Base-by-base conservation (phyloP, 2,888 invertebrate genomes). In the Molanna angustata region DNA sequence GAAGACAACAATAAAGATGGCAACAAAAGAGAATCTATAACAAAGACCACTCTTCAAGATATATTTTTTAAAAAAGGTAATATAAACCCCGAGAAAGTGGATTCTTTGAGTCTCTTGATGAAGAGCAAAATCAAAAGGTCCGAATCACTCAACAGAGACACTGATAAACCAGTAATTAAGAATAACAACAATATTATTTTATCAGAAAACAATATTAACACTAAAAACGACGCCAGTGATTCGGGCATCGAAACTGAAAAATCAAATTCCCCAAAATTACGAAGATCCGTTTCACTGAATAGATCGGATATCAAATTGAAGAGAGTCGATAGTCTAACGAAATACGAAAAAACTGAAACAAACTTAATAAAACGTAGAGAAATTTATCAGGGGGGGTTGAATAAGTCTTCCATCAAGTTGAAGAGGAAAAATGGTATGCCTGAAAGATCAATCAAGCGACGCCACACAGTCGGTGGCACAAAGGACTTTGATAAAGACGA, bases 381-480 rank as follows among this genome's bases (percentile, higher is more conserved):
- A 63, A 55, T 59, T 47, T 64, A 66, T 17, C 64, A 66, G 21
- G 69, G 73, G 47, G 71, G 74, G 61, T 70, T 74, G 44, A 66
- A 65, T 47, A 73, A 73, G 67, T 79, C 80, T 62, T 73, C 76
- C 61, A 80, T 81, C 47, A 86, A 86, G 67, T 71, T 85, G 52
- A 87, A 88, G 70, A 73, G 87, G 60, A 87, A 87, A 71, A 86
- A 85, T 69, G 87, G 86, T 56, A 85, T 83, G 85, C 85, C 84
- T n/a, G 86, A 86, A 69, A 75, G 86, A 60, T 88, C 89, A 58
- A 90, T 92, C 64, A 92, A 92, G 71, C 81, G 94, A 37, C 80
- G 94, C 20, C 94, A 94, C 73, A 94, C 94, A 0, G 93, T 94
- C 6, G 94, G 94, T 57, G 94, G 94, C 49, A 90, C 90, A n/a